Percentiles rank a stretch among this genome's conserved stretches.
These are phyloP conservation scores for Germaria angustata DNA, from an alignment of 2,888 invertebrate genomes.

Conservation along the genomic window DNA sequence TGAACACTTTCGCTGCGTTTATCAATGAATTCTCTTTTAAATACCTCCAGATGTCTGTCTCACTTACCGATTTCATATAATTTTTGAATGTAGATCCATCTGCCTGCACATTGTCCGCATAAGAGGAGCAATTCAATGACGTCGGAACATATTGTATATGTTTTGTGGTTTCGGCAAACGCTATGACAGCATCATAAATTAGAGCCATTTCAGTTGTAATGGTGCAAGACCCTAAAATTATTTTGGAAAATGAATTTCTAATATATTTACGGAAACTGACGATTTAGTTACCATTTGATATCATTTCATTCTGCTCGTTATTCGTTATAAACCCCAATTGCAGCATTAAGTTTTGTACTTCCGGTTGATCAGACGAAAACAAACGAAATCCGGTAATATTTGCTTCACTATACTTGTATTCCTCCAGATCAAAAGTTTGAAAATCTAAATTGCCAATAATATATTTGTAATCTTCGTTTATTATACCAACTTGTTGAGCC, in stretches of 20 bases:
- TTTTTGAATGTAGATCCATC: constrained; percentile 91
- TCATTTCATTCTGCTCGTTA: constrained; percentile 52
- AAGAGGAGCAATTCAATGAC: constrained; percentile 82
- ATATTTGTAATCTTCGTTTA: constrained; percentile 94
- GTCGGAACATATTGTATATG: constrained; percentile 82
- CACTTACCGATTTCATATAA: constrained; percentile 82
- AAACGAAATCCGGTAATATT: constrained; percentile 89
- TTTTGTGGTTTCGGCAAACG: constrained; percentile 89
- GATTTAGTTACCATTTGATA: constrained; percentile 64
- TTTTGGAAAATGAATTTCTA: background rate
- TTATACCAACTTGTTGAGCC: constrained; percentile 97
- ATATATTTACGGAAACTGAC: background rate
- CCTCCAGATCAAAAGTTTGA: constrained; percentile 83
- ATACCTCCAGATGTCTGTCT: too few species aligned
- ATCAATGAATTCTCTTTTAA: too few species aligned
- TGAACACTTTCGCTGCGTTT: too few species aligned
- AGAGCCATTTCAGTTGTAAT: constrained; percentile 86
- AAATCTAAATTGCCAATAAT: constrained; percentile 90
- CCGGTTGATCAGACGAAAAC: constrained; percentile 83
- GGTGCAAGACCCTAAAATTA: constrained; percentile 71
- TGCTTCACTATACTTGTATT: constrained; percentile 89
- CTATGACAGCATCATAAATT: constrained; percentile 89
- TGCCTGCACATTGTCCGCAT: constrained; percentile 84
- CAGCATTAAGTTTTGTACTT: constrained; percentile 79
- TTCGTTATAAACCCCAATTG: constrained; percentile 62